Evolutionary conservation across 1,140 invertebrate species (phyloP), one percentile per base, ranked within the genome.

Genomic region (Macrotrachela quadricornifera): DNA sequence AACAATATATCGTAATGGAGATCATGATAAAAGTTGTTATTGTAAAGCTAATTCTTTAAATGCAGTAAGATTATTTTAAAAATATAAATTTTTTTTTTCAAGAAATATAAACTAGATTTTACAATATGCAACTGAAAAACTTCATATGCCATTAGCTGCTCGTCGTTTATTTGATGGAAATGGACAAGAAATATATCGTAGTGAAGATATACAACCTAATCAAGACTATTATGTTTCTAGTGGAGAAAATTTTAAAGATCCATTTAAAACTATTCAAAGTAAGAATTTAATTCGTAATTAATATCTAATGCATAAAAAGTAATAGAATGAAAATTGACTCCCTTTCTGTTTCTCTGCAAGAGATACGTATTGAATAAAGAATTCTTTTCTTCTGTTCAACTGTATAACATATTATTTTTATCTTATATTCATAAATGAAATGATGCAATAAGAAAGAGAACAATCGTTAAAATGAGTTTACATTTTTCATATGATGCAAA

Each of bases 221-320:
- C 53, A 58, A 12, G 60, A 64, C 21, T 61, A 70, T 37, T 71
- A 63, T 57, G 60, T 70, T 12, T 71, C 69, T 1, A 63, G 59
- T 56, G 69, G 69, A 38, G 69, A 71, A 53, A 58, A 60, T 18
- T 71, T 64, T 57, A 65, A 64, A 53, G 61, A 68, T 52, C 67
- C 67, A 11, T 62, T 60, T 47, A 57, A 53, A 37, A 47, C 49
- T 37, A 57, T 61, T 10, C 64, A 64, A 59, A 49, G 66, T 68
- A 60, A 59, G 61, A 58, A 37, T 46, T 6, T 48, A 43, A n/a
- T 43, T n/a, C n/a, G n/a, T n/a, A n/a, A n/a, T n/a, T n/a, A n/a
- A n/a, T n/a, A n/a, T n/a, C n/a, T n/a, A n/a, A n/a, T n/a, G n/a
- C n/a, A n/a, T n/a, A n/a, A n/a, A n/a, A n/a, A n/a, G n/a, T n/a